These are phyloP conservation scores for Brachyptera putata DNA, from an alignment of 2,888 invertebrate species.

Conservation along the genomic window DNA sequence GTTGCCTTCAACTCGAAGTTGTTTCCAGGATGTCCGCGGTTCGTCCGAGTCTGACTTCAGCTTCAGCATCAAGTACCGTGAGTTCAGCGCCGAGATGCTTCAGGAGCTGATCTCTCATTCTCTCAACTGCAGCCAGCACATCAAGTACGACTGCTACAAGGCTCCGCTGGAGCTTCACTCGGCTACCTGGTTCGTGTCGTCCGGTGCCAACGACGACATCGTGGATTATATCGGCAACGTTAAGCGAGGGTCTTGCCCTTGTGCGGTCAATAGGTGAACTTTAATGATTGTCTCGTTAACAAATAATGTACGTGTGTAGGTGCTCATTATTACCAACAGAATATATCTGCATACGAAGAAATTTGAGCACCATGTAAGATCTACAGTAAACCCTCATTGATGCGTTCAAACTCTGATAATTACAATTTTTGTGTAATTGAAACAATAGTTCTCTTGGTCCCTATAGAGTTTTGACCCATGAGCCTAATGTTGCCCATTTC, in stretches of 20 bases:
- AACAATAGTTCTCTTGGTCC: too few species aligned
- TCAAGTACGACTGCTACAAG: conserved; percentile 86
- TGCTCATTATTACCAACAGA: too few species aligned
- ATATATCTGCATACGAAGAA: too few species aligned
- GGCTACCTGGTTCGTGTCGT: conserved; percentile 84
- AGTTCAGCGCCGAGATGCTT: conserved; percentile 87
- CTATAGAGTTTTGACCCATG: too few species aligned
- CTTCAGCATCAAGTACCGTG: conserved; percentile 79
- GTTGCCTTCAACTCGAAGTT: not conserved
- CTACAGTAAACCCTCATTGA: too few species aligned
- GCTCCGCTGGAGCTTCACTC: conserved; percentile 83
- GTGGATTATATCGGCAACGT: conserved; percentile 79
- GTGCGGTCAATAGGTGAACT: conserved; percentile 51
- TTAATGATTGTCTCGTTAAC: too few species aligned
- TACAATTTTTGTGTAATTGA: too few species aligned
- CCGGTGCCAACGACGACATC: conserved; percentile 66
- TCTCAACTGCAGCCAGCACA: conserved; percentile 81
- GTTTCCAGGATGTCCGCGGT: conserved; percentile 68
- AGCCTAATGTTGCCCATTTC: too few species aligned
- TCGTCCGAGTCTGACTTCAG: conserved; percentile 75
- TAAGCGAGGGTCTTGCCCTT: conserved; percentile 59
- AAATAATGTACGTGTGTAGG: too few species aligned
- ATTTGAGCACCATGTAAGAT: too few species aligned
- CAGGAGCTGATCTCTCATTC: conserved; percentile 87
- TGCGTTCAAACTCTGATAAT: too few species aligned